phyloP scores from a whole-genome alignment of 2,113 vertebrate genomes.

The Genyomyrus donnyi region DNA sequence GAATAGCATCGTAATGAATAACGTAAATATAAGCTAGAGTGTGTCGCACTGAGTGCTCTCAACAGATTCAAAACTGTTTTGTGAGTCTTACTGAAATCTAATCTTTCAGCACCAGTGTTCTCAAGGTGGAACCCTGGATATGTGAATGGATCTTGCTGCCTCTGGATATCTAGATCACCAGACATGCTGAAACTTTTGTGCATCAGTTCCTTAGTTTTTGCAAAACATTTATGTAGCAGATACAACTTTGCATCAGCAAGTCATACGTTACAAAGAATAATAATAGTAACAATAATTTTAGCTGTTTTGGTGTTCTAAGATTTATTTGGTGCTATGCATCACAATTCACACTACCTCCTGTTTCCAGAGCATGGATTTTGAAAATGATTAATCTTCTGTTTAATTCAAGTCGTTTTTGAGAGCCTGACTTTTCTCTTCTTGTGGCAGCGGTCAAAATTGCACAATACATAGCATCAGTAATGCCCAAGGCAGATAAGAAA shows the following conservation, averaged over 20 bases:
- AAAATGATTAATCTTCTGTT: neutral
- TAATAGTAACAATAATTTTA: neutral
- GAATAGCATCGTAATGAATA: neutral
- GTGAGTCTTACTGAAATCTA: neutral
- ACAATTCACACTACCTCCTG: neutral
- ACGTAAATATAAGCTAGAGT: neutral
- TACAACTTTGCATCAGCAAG: neutral
- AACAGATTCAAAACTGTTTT: neutral
- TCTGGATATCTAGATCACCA: neutral
- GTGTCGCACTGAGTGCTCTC: neutral
- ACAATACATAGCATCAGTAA: conserved; percentile 49
- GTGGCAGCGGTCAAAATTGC: conserved; percentile 52
- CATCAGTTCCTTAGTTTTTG: neutral
- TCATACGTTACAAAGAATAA: neutral
- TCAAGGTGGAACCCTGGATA: neutral
- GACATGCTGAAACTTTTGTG: neutral
- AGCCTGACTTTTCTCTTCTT: conserved; percentile 35
- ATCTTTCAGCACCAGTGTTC: too few species aligned
- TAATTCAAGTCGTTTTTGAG: neutral
- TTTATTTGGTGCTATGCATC: neutral
- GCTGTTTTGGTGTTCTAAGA: neutral
- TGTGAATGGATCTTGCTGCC: neutral
- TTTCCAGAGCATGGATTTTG: neutral
- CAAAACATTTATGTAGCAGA: neutral
- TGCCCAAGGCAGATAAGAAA: conserved; percentile 46